Percentiles rank a stretch among this genome's conserved stretches.
Evolutionary conservation across 2,888 invertebrate species (phyloP).

Genomic region (Polylopha cassiicola): DNA sequence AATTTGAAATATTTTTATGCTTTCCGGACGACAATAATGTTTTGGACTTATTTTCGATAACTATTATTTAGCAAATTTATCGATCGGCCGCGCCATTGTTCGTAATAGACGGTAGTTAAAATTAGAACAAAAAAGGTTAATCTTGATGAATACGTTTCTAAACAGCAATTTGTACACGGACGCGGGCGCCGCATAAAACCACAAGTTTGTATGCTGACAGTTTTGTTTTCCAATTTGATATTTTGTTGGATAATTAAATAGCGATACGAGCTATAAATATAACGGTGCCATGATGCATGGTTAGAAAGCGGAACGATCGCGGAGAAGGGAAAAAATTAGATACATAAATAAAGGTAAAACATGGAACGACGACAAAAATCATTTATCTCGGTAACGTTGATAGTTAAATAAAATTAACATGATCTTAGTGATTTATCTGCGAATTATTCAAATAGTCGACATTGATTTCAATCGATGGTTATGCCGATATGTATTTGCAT

Average conservation of each 20-base stretch:
- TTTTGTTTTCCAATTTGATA: constrained; percentile 40
- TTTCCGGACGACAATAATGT: constrained; percentile 72
- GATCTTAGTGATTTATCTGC: constrained; percentile 56
- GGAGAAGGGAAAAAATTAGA: constrained; percentile 5
- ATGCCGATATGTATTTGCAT: constrained; percentile 49
- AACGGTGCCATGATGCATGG: constrained; percentile 8
- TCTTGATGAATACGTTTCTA: constrained; percentile 43
- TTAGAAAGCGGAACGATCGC: constrained; percentile 13
- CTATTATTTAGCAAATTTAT: constrained; percentile 76
- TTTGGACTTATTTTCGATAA: constrained; percentile 71
- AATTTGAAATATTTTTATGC: constrained; percentile 75
- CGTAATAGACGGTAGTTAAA: constrained; percentile 14
- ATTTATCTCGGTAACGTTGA: constrained; percentile 38
- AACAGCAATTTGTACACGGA: constrained; percentile 60
- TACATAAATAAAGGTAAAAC: constrained; percentile 9
- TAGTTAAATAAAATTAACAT: constrained; percentile 46
- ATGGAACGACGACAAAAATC: constrained; percentile 22
- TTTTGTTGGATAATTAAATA: constrained; percentile 34
- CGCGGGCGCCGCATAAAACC: constrained; percentile 33
- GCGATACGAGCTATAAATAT: constrained; percentile 17
- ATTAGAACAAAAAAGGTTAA: too few species aligned
- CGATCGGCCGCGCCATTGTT: constrained; percentile 43
- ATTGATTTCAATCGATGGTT: constrained; percentile 55
- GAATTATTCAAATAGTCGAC: constrained; percentile 57
- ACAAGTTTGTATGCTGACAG: constrained; percentile 45